Percentiles rank a stretch among this genome's conserved stretches.
phyloP scores from a whole-genome alignment of 2,797 vertebrate genomes.

The Sarcophilus harrisii region DNA sequence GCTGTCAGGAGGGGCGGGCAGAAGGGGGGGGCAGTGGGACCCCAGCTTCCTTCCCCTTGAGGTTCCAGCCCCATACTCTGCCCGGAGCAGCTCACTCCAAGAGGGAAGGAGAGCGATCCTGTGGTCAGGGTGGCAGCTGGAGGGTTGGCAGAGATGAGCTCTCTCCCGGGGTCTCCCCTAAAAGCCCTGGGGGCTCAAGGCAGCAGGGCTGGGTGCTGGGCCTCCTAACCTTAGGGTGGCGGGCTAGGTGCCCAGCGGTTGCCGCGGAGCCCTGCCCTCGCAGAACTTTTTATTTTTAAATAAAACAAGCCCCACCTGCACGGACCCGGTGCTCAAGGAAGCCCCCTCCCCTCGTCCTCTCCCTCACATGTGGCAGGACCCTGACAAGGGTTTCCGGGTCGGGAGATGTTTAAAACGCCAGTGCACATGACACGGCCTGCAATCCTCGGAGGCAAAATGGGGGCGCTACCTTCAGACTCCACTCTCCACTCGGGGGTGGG shows the following conservation, averaged over 20 bases:
- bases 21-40: not conserved
- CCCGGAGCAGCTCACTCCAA: not conserved
- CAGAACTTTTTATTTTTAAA: not conserved
- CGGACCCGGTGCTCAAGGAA: not conserved
- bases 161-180: not conserved
- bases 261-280: not conserved
- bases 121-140: not conserved
- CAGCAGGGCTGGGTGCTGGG: not conserved
- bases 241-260: not conserved
- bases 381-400: not conserved
- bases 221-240: not conserved
- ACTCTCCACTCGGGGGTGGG: not conserved
- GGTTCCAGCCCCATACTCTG: not conserved
- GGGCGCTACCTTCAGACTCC: not conserved
- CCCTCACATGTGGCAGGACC: not conserved
- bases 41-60: not conserved
- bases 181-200: not conserved
- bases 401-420: not conserved
- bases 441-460: not conserved
- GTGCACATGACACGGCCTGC: not conserved
- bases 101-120: not conserved
- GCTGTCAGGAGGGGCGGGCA: fast-evolving
- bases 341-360: not conserved
- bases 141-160: too few relatives aligned
- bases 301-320: too few relatives aligned